Conservation (phyloP, 2,113 vertebrate genomes). For the Mustelus asterias region DNA sequence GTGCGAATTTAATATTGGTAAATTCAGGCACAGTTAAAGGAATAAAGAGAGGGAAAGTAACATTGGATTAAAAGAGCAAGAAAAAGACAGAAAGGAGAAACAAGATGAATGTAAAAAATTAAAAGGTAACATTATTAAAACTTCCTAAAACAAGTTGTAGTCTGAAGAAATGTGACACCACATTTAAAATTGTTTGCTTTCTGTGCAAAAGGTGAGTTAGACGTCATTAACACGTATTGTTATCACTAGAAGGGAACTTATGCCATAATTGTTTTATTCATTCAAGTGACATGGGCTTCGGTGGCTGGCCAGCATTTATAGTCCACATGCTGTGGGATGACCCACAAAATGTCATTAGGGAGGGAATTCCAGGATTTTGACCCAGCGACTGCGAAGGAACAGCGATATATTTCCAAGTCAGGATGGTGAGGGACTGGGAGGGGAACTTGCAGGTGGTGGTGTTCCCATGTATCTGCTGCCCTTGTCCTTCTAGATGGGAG, state of each 20-base stretch:
- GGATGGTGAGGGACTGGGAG: too few relatives aligned
- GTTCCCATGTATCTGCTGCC: too few relatives aligned
- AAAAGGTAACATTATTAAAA: not conserved
- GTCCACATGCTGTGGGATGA: too few relatives aligned
- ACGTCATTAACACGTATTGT: not conserved
- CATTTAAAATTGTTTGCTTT: not conserved
- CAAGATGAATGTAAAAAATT: not conserved
- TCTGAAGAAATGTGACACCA: not conserved
- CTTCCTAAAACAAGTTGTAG: not conserved
- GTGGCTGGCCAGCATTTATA: too few relatives aligned
- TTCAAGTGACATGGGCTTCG: too few relatives aligned
- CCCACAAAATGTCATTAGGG: too few relatives aligned
- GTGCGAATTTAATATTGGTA: not conserved
- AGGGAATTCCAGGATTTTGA: too few relatives aligned
- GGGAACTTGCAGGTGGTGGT: too few relatives aligned
- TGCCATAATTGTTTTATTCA: not conserved
- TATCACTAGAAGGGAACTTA: not conserved
- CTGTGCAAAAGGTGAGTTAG: not conserved
- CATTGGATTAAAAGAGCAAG: not conserved
- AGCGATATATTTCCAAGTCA: too few relatives aligned
- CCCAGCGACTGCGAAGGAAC: too few relatives aligned
- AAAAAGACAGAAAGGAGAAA: not conserved
- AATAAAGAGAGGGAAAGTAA: not conserved
- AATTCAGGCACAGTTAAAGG: not conserved
- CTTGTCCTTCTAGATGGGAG: too few relatives aligned